phyloP scores from a whole-genome alignment of 2,797 vertebrate species.

The Pipistrellus pygmaeus region DNA sequence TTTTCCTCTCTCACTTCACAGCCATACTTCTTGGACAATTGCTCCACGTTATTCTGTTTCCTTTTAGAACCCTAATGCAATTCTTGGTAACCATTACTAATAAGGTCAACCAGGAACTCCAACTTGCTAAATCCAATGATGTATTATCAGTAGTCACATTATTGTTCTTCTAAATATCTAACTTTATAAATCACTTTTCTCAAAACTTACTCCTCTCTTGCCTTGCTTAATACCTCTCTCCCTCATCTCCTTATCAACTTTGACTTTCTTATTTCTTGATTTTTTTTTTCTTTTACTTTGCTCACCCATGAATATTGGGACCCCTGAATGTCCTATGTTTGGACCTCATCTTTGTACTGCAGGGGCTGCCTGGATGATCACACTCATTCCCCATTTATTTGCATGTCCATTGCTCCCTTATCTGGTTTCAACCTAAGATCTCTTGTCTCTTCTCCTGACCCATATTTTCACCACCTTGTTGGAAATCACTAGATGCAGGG shows the following conservation, averaged over 20 bases:
- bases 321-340: neutral
- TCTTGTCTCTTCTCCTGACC: neutral
- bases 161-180: neutral
- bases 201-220: neutral
- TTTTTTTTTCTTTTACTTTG: constrained; percentile 2
- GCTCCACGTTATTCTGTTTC: neutral
- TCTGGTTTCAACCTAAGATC: neutral
- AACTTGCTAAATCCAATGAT: neutral
- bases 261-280: neutral
- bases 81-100: neutral
- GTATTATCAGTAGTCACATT: neutral
- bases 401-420: neutral
- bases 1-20: neutral
- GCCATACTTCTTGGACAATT: neutral
- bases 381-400: neutral
- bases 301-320: neutral
- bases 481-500: neutral
- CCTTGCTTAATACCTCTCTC: neutral
- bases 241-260: neutral
- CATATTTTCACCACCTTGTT: neutral
- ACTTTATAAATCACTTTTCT: neutral
- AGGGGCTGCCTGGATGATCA: neutral
- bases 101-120: neutral
- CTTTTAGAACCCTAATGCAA: neutral
- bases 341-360: neutral